These are phyloP conservation scores for Myopa testacea DNA, from an alignment of 2,888 invertebrate species.

Conservation along the genomic window DNA sequence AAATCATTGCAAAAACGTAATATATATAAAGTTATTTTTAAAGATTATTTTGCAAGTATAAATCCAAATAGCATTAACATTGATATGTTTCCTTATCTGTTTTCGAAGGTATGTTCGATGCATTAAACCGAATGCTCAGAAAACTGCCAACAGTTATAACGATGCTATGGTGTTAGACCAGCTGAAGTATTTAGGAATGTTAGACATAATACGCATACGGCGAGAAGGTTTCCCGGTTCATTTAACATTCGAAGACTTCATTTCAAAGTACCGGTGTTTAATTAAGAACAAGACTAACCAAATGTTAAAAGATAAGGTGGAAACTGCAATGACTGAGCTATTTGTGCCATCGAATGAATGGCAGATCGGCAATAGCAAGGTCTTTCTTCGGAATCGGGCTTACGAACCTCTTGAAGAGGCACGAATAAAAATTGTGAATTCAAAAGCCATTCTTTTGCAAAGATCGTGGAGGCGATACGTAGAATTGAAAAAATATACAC, in stretches of 20 bases:
- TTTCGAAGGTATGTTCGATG: conserved; percentile 85
- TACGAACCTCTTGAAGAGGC: conserved; percentile 88
- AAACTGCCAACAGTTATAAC: conserved; percentile 83
- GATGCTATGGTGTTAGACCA: conserved; percentile 87
- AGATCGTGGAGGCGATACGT: conserved; percentile 79
- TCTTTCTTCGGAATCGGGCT: conserved; percentile 83
- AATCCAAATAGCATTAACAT: too few species aligned
- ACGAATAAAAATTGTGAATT: conserved; percentile 76
- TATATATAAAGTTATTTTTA: too few species aligned
- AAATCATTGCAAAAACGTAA: too few species aligned
- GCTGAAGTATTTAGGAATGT: conserved; percentile 90
- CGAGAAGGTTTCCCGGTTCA: conserved; percentile 92
- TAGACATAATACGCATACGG: conserved; percentile 91
- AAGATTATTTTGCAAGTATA: too few species aligned
- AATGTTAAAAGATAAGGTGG: conserved; percentile 57
- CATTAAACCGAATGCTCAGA: conserved; percentile 90
- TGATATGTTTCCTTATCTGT: not conserved
- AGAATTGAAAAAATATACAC: conserved; percentile 76
- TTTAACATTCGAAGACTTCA: conserved; percentile 81
- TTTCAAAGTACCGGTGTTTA: conserved; percentile 82
- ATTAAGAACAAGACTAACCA: conserved; percentile 57
- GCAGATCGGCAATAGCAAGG: conserved; percentile 89
- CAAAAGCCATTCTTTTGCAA: conserved; percentile 81
- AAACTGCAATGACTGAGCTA: conserved; percentile 73
- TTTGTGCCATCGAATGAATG: conserved; percentile 81